Evolutionary conservation across 2,113 vertebrate species (phyloP).

Genomic region (Psammodynastes pulverulentus): DNA sequence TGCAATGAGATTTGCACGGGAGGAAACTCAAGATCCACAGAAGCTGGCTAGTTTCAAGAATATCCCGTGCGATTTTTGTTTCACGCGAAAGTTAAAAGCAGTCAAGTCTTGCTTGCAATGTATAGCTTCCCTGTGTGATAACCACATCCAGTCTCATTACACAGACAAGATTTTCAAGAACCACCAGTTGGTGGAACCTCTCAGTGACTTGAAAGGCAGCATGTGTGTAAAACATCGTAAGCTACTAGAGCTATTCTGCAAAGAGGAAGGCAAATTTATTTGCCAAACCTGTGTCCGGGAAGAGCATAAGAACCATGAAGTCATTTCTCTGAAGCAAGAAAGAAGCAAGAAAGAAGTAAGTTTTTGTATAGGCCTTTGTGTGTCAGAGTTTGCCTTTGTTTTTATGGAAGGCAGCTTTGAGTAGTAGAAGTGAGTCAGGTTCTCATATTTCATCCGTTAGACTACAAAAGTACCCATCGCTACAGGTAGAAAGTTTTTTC

Average conservation of each 20-base stretch:
- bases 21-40: not conserved
- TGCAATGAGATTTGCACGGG: constrained; percentile 54
- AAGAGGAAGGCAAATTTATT: constrained; percentile 58
- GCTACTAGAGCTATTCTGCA: constrained; percentile 65
- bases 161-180: constrained; percentile 66
- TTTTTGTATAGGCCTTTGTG: not conserved
- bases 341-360: constrained; percentile 35
- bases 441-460: not conserved
- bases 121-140: constrained; percentile 77
- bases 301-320: constrained; percentile 61
- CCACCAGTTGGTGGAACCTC: constrained; percentile 76
- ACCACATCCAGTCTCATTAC: constrained; percentile 74
- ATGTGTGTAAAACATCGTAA: constrained; percentile 62
- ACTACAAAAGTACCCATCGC: not conserved
- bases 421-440: not conserved
- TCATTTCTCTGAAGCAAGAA: constrained; percentile 61
- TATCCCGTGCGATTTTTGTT: constrained; percentile 76
- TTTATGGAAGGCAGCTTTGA: not conserved
- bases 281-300: constrained; percentile 64
- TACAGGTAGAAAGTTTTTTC: not conserved
- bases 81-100: constrained; percentile 65
- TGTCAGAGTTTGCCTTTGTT: not conserved
- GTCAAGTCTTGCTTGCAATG: constrained; percentile 77
- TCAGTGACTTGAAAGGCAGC: constrained; percentile 71
- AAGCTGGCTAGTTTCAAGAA: constrained; percentile 41